phyloP scores from a whole-genome alignment of 2,888 invertebrate species.

The Melitaea athalia region DNA sequence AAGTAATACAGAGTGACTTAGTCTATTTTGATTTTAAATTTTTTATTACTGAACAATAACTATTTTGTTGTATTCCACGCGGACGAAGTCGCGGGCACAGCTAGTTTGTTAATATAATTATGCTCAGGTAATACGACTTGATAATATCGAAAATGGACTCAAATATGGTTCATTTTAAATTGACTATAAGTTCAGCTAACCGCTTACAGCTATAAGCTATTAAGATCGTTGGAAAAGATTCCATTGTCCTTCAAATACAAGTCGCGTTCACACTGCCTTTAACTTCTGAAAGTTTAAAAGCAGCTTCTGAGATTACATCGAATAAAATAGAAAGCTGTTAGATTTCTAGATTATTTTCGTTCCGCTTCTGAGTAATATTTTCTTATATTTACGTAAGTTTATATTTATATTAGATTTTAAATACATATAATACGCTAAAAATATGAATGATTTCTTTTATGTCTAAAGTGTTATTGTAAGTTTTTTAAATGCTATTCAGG shows the following conservation, averaged over 20 bases:
- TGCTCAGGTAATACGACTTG: not conserved
- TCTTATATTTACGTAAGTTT: too few relatives aligned
- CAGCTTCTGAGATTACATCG: constrained; percentile 8
- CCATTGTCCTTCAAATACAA: constrained; percentile 24
- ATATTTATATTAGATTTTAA: too few relatives aligned
- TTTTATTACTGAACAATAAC: too few relatives aligned
- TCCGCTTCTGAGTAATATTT: too few relatives aligned
- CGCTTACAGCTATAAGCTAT: constrained; percentile 25
- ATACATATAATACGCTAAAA: too few relatives aligned
- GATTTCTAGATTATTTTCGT: not conserved
- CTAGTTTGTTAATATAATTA: not conserved
- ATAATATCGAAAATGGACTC: not conserved
- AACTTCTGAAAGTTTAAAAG: constrained; percentile 3
- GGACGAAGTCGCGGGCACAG: too few relatives aligned
- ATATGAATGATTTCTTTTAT: too few relatives aligned
- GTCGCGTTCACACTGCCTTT: not conserved
- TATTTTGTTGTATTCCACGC: too few relatives aligned
- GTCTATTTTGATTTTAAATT: too few relatives aligned
- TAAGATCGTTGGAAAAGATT: constrained; percentile 34
- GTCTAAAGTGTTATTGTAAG: too few relatives aligned
- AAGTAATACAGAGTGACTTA: too few relatives aligned
- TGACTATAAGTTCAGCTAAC: constrained; percentile 21
- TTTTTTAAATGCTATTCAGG: too few relatives aligned
- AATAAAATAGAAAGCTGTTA: not conserved
- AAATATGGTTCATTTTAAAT: constrained; percentile 1